Percentiles rank a stretch among this genome's conserved stretches.
phyloP scores from a whole-genome alignment of 2,888 invertebrate genomes.

The Pemphredon lugubris region DNA sequence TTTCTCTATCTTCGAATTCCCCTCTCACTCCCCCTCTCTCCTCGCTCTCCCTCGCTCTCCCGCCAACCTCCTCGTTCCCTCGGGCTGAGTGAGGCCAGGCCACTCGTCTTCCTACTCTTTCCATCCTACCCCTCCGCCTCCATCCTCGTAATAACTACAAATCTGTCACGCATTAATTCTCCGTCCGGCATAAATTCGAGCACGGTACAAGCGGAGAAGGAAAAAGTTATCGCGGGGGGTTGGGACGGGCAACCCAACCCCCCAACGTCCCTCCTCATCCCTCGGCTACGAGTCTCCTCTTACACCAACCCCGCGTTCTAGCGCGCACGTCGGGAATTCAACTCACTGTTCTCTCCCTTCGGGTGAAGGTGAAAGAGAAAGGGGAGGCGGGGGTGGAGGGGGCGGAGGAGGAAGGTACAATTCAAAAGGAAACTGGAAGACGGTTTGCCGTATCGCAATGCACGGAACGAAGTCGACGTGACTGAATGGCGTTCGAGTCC shows the following conservation, averaged over 20 bases:
- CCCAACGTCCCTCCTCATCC: background rate
- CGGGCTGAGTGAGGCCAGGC: slow-evolving; percentile 68
- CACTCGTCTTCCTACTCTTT: slow-evolving; percentile 73
- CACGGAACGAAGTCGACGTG: too few species aligned
- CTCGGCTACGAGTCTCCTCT: too few species aligned
- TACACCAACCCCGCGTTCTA: slow-evolving; percentile 10
- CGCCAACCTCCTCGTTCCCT: slow-evolving; percentile 66
- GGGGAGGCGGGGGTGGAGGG: background rate
- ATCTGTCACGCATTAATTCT: slow-evolving; percentile 81
- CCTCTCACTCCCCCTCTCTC: slow-evolving; percentile 25
- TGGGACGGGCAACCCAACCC: slow-evolving; percentile 48
- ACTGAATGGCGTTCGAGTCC: too few species aligned
- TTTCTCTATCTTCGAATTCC: slow-evolving; percentile 28
- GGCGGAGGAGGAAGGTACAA: background rate
- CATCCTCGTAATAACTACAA: slow-evolving; percentile 79
- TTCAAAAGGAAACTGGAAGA: background rate
- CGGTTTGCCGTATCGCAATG: too few species aligned
- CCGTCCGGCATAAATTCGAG: slow-evolving; percentile 79
- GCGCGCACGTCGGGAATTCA: slow-evolving; percentile 40
- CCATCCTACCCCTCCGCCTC: slow-evolving; percentile 55
- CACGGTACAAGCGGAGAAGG: slow-evolving; percentile 73
- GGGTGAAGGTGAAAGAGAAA: slow-evolving; percentile 32
- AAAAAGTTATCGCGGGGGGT: slow-evolving; percentile 76
- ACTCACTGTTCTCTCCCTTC: slow-evolving; percentile 40
- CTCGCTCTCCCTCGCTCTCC: slow-evolving; percentile 47